Percentiles rank a stretch among this genome's conserved stretches.
These are phyloP conservation scores for Buphagus erythrorhynchus DNA, from an alignment of 2,797 vertebrate species.

Conservation along the genomic window DNA sequence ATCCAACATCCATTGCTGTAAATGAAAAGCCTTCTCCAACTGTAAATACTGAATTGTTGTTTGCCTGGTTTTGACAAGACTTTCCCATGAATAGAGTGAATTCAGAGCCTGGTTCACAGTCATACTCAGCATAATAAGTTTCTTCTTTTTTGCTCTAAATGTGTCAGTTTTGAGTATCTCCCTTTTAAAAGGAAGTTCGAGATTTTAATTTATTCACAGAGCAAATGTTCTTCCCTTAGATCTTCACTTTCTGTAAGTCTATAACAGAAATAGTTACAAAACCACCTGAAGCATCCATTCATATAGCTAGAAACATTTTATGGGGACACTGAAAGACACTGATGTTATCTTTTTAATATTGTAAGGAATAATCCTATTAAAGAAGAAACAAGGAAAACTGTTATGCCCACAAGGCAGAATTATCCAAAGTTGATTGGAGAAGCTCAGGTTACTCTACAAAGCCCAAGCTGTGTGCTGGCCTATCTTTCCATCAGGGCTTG, in stretches of 20 bases:
- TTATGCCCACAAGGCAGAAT: constrained; percentile 80
- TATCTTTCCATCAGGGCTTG: constrained; percentile 77
- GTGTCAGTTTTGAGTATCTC: background rate
- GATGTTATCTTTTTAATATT: constrained; percentile 87
- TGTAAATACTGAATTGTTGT: background rate
- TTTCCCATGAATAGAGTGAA: background rate
- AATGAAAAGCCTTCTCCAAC: background rate
- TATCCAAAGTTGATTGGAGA: constrained; percentile 74
- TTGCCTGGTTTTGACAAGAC: background rate
- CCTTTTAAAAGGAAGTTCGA: background rate
- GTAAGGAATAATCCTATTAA: constrained; percentile 85
- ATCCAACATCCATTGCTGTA: background rate
- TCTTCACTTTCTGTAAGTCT: constrained; percentile 21
- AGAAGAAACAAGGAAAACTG: constrained; percentile 82
- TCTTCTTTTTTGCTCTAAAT: background rate
- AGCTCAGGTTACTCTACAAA: constrained; percentile 81
- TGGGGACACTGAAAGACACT: constrained; percentile 79
- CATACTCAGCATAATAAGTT: background rate
- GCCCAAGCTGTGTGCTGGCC: constrained; percentile 68
- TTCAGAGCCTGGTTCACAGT: background rate
- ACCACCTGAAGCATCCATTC: constrained; percentile 69
- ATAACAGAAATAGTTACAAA: constrained; percentile 36
- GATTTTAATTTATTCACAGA: constrained; percentile 3
- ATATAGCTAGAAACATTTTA: constrained; percentile 72
- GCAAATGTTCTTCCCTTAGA: constrained; percentile 28